Conservation (phyloP, 2,113 vertebrate species). For the Stigmatopora argus region DNA sequence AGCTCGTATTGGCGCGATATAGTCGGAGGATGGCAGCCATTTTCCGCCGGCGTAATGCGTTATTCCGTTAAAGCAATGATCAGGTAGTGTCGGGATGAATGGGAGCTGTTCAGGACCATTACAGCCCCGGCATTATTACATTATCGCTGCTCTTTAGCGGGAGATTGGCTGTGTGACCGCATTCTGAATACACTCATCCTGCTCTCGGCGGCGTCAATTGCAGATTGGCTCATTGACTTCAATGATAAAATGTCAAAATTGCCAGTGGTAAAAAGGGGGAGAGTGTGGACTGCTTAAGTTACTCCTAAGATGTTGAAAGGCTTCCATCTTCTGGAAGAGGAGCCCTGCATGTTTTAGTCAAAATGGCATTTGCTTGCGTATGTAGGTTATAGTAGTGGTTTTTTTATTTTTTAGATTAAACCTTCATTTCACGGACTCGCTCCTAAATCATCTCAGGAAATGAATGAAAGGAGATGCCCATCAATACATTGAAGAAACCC, state of each 20-base stretch:
- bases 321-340: conserved; percentile 63
- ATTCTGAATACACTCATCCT: conserved; percentile 91
- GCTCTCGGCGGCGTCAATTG: conserved; percentile 88
- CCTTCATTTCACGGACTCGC: too few species aligned
- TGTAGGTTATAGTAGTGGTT: neutral
- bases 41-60: conserved; percentile 77
- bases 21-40: conserved; percentile 74
- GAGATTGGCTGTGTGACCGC: conserved; percentile 89
- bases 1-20: conserved; percentile 69
- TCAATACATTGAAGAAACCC: too few species aligned
- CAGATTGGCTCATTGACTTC: conserved; percentile 93
- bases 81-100: conserved; percentile 90
- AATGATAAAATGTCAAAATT: conserved; percentile 95
- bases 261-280: conserved; percentile 66
- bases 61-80: conserved; percentile 85
- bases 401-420: neutral
- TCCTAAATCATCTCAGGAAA: too few species aligned
- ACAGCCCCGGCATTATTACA: conserved; percentile 91
- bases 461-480: too few species aligned
- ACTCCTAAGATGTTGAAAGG: conserved; percentile 77
- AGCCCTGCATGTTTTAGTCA: neutral
- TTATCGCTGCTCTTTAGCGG: conserved; percentile 91
- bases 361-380: too few species aligned
- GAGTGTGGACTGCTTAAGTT: conserved; percentile 58
- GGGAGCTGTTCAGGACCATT: conserved; percentile 91